Percentiles rank a stretch among this genome's conserved stretches.
phyloP scores from a whole-genome alignment of 2,797 vertebrate species.

The Pangasius djambal region DNA sequence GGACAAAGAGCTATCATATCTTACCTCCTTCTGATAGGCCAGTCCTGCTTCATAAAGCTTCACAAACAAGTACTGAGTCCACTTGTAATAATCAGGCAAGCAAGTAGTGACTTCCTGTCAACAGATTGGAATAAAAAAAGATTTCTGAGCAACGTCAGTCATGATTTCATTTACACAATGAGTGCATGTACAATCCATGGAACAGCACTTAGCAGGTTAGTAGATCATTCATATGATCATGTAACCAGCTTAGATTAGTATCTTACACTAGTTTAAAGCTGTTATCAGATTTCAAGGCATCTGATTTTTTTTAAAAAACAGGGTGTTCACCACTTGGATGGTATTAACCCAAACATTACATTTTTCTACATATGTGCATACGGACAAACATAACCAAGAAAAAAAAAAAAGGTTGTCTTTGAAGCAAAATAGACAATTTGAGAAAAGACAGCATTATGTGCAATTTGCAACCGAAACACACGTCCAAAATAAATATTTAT shows the following conservation, averaged over 20 bases:
- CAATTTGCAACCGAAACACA: neutral
- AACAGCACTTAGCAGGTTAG: neutral
- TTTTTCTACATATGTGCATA: neutral
- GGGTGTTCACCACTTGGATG: neutral
- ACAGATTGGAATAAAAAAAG: constrained; percentile 39
- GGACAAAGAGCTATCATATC: constrained; percentile 38
- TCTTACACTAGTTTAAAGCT: neutral
- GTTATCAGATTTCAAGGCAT: neutral
- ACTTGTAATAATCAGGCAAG: constrained; percentile 92
- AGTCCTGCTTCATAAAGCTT: constrained; percentile 91
- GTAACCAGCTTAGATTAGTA: neutral
- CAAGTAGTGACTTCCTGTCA: constrained; percentile 93
- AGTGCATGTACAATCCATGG: neutral
- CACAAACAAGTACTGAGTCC: constrained; percentile 95
- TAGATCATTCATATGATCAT: neutral
- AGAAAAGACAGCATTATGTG: no score
- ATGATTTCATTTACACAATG: neutral
- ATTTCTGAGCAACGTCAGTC: neutral
- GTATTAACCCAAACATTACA: neutral
- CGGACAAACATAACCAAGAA: neutral
- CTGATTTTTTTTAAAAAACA: neutral
- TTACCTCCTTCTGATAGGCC: constrained; percentile 96
- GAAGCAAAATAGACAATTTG: neutral
- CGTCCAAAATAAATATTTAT: neutral
- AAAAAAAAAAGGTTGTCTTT: neutral